A percentile compares a stretch with the other conserved stretches of the same genome.
Conservation (phyloP, 30 jellyfish, hydroid and myxozoan genomes). For the Nemopilema nomurai region DNA sequence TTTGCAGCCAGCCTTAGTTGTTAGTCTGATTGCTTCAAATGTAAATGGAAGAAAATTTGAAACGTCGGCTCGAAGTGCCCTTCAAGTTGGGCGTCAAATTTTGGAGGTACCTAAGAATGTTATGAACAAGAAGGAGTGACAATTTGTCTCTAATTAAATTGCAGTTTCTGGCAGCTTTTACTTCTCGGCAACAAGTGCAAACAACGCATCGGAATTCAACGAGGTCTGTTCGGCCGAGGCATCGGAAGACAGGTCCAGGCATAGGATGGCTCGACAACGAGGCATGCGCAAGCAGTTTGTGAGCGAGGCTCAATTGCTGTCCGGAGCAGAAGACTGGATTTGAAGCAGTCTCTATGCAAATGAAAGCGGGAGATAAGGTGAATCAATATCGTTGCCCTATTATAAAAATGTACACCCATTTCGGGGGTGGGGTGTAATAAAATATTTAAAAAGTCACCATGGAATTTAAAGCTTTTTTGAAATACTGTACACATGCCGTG, state of each 20-base stretch:
- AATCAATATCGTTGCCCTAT: too few relatives aligned
- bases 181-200: slow-evolving; percentile 55
- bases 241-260: slow-evolving; percentile 12
- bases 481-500: too few relatives aligned
- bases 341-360: background rate
- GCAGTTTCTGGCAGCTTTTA: slow-evolving; percentile 59
- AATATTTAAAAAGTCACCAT: too few relatives aligned
- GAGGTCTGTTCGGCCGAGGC: slow-evolving; percentile 7
- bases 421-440: too few relatives aligned
- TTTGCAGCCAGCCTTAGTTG: too few relatives aligned
- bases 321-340: slow-evolving; percentile 40
- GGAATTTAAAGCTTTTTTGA: too few relatives aligned
- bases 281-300: slow-evolving; percentile 3
- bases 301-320: slow-evolving; percentile 55
- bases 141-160: background rate
- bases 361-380: background rate
- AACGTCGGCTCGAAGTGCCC: too few relatives aligned
- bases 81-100: too few relatives aligned
- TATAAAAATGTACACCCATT: too few relatives aligned
- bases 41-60: too few relatives aligned
- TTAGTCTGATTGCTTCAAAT: too few relatives aligned
- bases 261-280: background rate
- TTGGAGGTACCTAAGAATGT: too few relatives aligned
- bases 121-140: background rate
- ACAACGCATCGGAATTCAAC: slow-evolving; percentile 5